These are phyloP conservation scores for Margarornis squamiger DNA, from an alignment of 2,797 vertebrate genomes.

Conservation along the genomic window DNA sequence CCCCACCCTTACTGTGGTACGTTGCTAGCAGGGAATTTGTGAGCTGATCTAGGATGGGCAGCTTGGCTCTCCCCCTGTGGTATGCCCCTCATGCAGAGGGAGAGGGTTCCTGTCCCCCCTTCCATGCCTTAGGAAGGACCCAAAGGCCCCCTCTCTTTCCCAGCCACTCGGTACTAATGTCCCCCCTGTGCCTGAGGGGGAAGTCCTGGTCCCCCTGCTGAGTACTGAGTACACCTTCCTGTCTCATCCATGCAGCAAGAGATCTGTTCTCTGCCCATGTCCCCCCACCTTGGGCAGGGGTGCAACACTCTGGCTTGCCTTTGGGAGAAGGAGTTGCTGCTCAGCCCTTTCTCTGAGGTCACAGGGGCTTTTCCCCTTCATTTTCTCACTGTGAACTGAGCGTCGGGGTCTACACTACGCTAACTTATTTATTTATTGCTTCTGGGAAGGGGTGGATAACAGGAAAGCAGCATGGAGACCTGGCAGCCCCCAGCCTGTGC, in stretches of 20 bases:
- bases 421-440: constrained; percentile 72
- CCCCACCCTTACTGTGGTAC: not conserved
- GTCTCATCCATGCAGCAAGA: not conserved
- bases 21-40: not conserved
- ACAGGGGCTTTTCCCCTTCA: not conserved
- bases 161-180: not conserved
- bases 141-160: not conserved
- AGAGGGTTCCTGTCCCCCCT: not conserved
- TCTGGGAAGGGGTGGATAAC: not conserved
- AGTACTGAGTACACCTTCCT: not conserved
- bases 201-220: not conserved
- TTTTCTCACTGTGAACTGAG: constrained; percentile 61
- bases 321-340: not conserved
- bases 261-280: not conserved
- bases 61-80: not conserved
- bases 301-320: not conserved
- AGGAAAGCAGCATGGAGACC: not conserved
- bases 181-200: fast-evolving
- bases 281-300: not conserved
- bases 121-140: constrained; percentile 45
- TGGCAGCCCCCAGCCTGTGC: not conserved
- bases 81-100: not conserved
- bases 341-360: not conserved
- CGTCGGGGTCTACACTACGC: not conserved
- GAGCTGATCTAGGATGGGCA: not conserved